Evolutionary conservation across 2,797 vertebrate species (phyloP), one percentile per base, ranked within the genome.

Genomic region (Clarias laeviceps): DNA sequence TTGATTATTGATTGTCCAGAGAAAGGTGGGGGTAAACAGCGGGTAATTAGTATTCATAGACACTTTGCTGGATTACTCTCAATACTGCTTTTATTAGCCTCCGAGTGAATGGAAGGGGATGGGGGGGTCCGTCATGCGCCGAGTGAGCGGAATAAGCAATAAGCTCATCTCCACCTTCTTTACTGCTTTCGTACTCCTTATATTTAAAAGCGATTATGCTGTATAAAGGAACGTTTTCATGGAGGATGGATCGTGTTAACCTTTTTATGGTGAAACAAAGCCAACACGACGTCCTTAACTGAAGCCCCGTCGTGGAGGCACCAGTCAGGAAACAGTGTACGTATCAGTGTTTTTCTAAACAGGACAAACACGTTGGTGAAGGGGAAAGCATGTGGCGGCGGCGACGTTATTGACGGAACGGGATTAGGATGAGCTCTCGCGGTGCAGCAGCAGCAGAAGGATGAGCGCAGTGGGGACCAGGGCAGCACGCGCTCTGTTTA

Each of bases 41-140:
- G 91, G 91, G 92, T 94, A 95, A 96, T 95, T 96, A 95, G 95
- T 94, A 94, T 95, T 94, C 93, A 91, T 92, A 91, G 90, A 93
- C 92, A 80, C 92, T 91, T 93, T 90, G 94, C 90, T 90, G 92
- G 91, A 92, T 94, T 93, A 93, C 92, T 92, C 92, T 85, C 90
- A 89, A 90, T 85, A 87, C 89, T 90, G 91, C 90, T 91, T 93
- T 92, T 92, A 93, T 94, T 94, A 93, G 91, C 91, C 93, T 94
- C 92, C 91, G 72, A 84, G 70, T 54, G 45, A 62, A 76, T 64
- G 59, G 82, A 77, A 64, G 82, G 83, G 40, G 74, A 72, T 32
- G 72, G 50, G 56, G 77, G 69, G 20, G 59, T 61, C 61, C 72
- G 82, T 88, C 83, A 86, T 40, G 57, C 57, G 37, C 72, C 50